Evolutionary conservation across 2,797 vertebrate genomes (phyloP).

Genomic region (Peromyscus melanophrys): DNA sequence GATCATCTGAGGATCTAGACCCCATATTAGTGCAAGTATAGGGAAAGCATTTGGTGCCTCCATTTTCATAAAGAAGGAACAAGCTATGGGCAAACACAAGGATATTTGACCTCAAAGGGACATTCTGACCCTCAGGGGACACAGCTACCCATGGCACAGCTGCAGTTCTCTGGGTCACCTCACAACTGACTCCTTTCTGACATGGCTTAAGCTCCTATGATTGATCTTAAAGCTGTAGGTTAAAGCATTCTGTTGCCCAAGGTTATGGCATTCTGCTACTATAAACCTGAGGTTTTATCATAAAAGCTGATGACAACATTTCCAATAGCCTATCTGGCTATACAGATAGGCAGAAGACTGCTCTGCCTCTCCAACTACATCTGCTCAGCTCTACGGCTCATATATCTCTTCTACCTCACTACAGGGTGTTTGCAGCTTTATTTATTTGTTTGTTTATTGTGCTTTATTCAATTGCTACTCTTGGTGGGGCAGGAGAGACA

Average conservation of each 20-base stretch:
- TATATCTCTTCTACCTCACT: neutral
- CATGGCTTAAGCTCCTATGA: neutral
- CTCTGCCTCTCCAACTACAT: neutral
- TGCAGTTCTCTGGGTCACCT: neutral
- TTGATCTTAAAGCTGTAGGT: neutral
- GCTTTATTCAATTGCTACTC: neutral
- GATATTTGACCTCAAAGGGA: neutral
- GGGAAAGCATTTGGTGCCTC: neutral
- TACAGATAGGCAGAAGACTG: neutral
- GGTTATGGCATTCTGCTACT: neutral
- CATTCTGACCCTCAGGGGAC: neutral
- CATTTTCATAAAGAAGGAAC: neutral
- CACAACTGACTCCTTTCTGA: neutral
- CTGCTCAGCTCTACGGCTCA: neutral
- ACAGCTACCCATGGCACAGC: neutral
- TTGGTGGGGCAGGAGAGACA: neutral
- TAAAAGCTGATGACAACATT: neutral
- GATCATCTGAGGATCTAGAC: neutral
- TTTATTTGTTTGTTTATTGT: neutral
- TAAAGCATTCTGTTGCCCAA: neutral
- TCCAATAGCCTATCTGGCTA: neutral
- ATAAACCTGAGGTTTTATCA: neutral
- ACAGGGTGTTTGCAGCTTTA: neutral
- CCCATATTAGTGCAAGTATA: neutral
- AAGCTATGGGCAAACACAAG: neutral